Conservation (phyloP, 2,888 invertebrate species). For the Chromoteleia sp. region DNA sequence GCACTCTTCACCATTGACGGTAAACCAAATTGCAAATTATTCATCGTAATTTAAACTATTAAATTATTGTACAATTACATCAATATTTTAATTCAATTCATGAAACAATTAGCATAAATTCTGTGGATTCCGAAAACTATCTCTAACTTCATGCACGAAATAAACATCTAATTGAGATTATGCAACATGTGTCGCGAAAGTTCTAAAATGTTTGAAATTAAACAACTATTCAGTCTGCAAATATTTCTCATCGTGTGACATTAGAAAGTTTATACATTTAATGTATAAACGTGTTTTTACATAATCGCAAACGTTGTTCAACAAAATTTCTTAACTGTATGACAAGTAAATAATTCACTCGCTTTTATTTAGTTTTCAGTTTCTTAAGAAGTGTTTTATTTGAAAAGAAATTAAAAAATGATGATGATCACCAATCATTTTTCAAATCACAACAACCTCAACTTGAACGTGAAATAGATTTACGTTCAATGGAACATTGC, state of each 20-base stretch:
- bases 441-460: background rate
- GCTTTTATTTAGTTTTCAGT: background rate
- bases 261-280: conserved; percentile 6
- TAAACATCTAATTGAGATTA: conserved; percentile 2
- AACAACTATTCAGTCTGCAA: conserved; percentile 1
- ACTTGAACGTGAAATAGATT: conserved; percentile 18
- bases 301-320: background rate
- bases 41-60: background rate
- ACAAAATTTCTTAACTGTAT: background rate
- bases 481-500: conserved; percentile 8
- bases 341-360: background rate
- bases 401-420: too few species aligned
- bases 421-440: background rate
- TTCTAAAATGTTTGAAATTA: conserved; percentile 4
- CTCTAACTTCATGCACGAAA: background rate
- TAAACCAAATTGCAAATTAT: background rate
- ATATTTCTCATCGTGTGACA: background rate
- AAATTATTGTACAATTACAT: background rate
- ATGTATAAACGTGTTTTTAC: background rate
- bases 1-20: background rate
- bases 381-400: background rate
- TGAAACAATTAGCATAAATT: background rate
- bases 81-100: background rate
- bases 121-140: background rate
- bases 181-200: conserved; percentile 5